phyloP scores from a whole-genome alignment of 35 echinoderm and acorn worm species.

The Ophioderma brevispina region DNA sequence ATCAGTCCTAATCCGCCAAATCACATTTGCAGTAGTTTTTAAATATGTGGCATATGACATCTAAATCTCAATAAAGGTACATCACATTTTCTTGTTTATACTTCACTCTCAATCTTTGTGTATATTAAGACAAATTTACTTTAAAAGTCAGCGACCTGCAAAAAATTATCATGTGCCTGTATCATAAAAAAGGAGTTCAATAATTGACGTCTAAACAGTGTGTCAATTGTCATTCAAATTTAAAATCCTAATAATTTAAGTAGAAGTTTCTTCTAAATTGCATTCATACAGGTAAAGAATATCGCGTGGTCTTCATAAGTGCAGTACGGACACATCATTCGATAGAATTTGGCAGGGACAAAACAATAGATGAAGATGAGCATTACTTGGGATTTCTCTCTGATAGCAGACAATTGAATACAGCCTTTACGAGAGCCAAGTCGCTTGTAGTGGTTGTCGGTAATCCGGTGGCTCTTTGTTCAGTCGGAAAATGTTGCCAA shows the following conservation, averaged over 20 bases:
- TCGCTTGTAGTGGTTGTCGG: conserved; percentile 78
- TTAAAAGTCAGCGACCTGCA: no score
- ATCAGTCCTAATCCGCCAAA: no score
- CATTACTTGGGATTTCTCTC: conserved; percentile 79
- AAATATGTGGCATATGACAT: no score
- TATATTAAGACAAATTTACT: no score
- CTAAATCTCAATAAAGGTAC: no score
- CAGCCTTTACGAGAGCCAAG: conserved; percentile 80
- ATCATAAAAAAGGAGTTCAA: no score
- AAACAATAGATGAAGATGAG: background rate
- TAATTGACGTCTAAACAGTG: no score
- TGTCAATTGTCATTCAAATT: no score
- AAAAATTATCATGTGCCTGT: no score
- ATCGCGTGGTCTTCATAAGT: conserved; percentile 81
- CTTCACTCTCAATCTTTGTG: background rate
- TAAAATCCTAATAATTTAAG: no score
- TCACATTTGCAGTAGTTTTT: no score
- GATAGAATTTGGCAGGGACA: conserved; percentile 46
- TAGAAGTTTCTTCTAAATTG: no score
- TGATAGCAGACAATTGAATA: conserved; percentile 73
- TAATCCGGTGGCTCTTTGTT: conserved; percentile 75
- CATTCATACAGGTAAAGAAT: conserved; percentile 79
- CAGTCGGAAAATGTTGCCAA: conserved; percentile 73
- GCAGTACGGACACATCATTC: conserved; percentile 73
- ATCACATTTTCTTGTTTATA: background rate